Conservation (phyloP, 92 coral and sea anemone species). For the Desmophyllum pertusum region DNA sequence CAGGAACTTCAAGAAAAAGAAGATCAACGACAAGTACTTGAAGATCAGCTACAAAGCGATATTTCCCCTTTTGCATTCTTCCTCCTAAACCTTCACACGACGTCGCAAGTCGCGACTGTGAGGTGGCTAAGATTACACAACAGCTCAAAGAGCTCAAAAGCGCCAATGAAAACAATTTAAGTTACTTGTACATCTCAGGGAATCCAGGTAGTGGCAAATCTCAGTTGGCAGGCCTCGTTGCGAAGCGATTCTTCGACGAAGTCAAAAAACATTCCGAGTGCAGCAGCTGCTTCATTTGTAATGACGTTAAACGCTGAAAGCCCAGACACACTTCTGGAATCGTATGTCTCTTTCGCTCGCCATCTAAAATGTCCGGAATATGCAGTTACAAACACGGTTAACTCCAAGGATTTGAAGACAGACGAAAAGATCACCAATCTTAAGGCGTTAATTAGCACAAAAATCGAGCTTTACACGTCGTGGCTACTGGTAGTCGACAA, state of each 20-base stretch:
- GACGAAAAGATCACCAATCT: conserved; percentile 45
- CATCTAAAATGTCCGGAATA: conserved; percentile 37
- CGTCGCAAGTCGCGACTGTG: background rate
- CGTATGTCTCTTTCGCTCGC: conserved; percentile 42
- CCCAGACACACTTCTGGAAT: conserved; percentile 40
- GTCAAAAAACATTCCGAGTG: background rate
- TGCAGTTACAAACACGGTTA: conserved; percentile 26
- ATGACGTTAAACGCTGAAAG: conserved; percentile 53
- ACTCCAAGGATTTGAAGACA: conserved; percentile 11
- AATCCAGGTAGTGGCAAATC: conserved; percentile 54
- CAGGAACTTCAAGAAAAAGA: background rate
- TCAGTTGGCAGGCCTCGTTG: conserved; percentile 34
- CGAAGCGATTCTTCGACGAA: conserved; percentile 7
- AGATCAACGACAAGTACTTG: conserved; percentile 16
- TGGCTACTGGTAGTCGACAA: conserved; percentile 29
- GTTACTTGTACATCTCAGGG: conserved; percentile 41
- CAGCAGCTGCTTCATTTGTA: conserved; percentile 29
- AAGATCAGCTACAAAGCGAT: conserved; percentile 1
- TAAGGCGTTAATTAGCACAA: background rate
- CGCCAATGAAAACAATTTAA: background rate
- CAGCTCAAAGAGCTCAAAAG: conserved; percentile 4
- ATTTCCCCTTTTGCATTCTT: conserved; percentile 1
- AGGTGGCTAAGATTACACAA: background rate
- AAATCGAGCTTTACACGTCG: conserved; percentile 7
- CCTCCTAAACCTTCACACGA: too few relatives aligned